Evolutionary conservation across 2,888 invertebrate genomes (phyloP).

Genomic region (Neoaliturus tenellus): DNA sequence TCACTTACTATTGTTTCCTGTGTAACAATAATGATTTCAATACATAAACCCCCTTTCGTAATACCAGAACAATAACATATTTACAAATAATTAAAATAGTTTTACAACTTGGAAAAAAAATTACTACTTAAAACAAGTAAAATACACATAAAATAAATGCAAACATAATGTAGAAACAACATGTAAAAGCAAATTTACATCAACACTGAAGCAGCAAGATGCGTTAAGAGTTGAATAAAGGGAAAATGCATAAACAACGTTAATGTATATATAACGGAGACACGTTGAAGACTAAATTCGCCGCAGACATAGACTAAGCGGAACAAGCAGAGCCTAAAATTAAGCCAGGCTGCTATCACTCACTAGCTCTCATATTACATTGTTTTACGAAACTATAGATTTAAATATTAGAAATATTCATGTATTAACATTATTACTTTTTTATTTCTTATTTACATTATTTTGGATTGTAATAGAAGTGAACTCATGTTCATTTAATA

Average conservation of each 20-base stretch:
- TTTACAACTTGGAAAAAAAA: neutral
- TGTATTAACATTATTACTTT: no score
- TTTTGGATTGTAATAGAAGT: no score
- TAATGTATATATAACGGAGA: constrained; percentile 2
- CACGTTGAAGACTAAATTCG: neutral
- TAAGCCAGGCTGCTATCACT: constrained; percentile 24
- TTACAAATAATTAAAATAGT: no score
- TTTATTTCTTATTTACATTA: no score
- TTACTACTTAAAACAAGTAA: neutral
- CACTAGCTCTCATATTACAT: neutral
- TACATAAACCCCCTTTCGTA: no score
- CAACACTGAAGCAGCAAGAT: constrained; percentile 43
- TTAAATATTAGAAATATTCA: no score
- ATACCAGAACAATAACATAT: no score
- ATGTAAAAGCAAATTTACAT: neutral
- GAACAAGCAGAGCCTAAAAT: constrained; percentile 23
- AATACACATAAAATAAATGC: neutral
- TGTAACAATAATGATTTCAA: no score
- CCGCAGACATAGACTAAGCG: constrained; percentile 22
- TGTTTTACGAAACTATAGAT: no score
- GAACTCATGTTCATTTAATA: no score
- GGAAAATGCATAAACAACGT: constrained; percentile 25
- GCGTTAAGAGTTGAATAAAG: constrained; percentile 41
- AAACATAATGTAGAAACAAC: neutral
- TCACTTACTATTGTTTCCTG: no score